Evolutionary conservation across 2,888 invertebrate genomes (phyloP).

Genomic region (Pyralis farinalis): DNA sequence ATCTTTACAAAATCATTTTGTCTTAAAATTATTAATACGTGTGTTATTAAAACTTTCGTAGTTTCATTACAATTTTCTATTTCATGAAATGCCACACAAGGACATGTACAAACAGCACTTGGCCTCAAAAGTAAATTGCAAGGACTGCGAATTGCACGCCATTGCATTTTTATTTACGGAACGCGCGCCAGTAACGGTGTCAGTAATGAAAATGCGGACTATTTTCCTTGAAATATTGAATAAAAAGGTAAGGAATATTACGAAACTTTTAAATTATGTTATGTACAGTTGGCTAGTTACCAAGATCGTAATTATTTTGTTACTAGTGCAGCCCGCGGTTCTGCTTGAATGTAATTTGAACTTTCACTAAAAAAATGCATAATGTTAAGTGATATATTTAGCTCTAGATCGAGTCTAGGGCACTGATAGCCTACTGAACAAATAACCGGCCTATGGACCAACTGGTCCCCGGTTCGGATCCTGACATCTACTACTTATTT

Average conservation of each 20-base stretch:
- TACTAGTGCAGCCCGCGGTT: no score
- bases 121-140: constrained; percentile 39
- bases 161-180: constrained; percentile 32
- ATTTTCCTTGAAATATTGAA: constrained; percentile 15
- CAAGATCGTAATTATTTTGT: constrained; percentile 1
- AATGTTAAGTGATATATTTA: no score
- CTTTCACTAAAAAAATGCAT: no score
- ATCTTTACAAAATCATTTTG: no score
- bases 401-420: no score
- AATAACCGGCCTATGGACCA: no score
- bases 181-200: constrained; percentile 24
- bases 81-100: constrained; percentile 7
- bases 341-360: no score
- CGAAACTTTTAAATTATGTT: constrained; percentile 2
- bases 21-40: no score
- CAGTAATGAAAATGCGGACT: constrained; percentile 25
- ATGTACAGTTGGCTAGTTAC: constrained; percentile 3
- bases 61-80: constrained; percentile 2
- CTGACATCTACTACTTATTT: no score
- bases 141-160: constrained; percentile 27
- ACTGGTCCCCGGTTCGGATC: no score
- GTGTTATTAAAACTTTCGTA: no score
- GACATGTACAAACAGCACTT: constrained; percentile 24
- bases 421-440: no score
- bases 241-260: constrained; percentile 1